These are phyloP conservation scores for Mellilla xanthometata DNA, from an alignment of 2,888 invertebrate genomes.

Conservation along the genomic window DNA sequence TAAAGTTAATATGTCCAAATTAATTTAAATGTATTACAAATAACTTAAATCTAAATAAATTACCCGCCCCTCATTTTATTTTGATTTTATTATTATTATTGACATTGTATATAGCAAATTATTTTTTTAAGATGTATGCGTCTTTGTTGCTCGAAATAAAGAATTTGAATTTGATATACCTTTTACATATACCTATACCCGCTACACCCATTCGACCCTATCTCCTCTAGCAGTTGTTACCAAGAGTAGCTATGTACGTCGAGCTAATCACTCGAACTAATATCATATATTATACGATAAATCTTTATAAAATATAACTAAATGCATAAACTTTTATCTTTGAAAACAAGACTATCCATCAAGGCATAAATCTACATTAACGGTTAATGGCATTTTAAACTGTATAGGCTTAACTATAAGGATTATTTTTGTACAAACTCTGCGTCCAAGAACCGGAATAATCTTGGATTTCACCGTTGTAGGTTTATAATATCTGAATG, in stretches of 20 bases:
- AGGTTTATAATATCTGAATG: background rate
- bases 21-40: too few relatives aligned
- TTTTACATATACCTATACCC: too few relatives aligned
- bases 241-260: too few relatives aligned
- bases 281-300: background rate
- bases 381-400: background rate
- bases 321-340: constrained; percentile 32
- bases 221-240: background rate
- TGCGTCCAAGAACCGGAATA: background rate
- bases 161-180: too few relatives aligned
- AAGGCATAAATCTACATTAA: constrained; percentile 33
- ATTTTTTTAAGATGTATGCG: too few relatives aligned
- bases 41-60: too few relatives aligned
- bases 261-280: background rate
- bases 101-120: too few relatives aligned
- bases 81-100: too few relatives aligned
- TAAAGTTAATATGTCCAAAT: too few relatives aligned
- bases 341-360: constrained; percentile 48
- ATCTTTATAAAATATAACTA: constrained; percentile 1
- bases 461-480: constrained; percentile 4
- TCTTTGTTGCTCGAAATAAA: too few relatives aligned
- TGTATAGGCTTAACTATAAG: background rate
- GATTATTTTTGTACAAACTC: background rate
- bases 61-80: too few relatives aligned
- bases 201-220: background rate